Percentiles rank a stretch among this genome's conserved stretches.
Conservation (phyloP, 2,888 invertebrate genomes). For the Lobophora halterata region DNA sequence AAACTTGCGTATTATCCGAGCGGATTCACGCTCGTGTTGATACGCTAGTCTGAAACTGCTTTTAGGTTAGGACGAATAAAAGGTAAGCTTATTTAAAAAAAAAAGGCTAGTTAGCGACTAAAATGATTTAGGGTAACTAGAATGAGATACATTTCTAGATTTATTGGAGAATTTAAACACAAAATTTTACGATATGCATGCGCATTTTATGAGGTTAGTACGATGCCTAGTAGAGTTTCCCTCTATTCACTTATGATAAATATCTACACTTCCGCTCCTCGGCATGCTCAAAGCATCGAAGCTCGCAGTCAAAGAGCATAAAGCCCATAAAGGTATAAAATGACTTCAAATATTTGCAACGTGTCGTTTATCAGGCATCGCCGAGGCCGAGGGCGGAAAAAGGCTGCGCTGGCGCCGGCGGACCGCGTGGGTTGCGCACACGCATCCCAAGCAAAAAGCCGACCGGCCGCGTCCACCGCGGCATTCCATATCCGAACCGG, state of each 20-base stretch:
- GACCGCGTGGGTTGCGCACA: slow-evolving; percentile 62
- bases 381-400: slow-evolving; percentile 45
- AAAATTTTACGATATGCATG: too few species aligned
- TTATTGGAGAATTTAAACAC: too few species aligned
- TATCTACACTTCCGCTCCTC: slow-evolving; percentile 6
- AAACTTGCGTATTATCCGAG: too few species aligned
- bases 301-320: slow-evolving; percentile 13
- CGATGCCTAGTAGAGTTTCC: too few species aligned
- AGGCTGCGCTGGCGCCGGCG: slow-evolving; percentile 52
- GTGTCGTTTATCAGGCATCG: slow-evolving; percentile 59
- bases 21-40: too few species aligned
- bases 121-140: too few species aligned
- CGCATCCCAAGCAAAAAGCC: slow-evolving; percentile 69
- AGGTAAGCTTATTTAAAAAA: too few species aligned
- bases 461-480: slow-evolving; percentile 52
- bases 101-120: too few species aligned
- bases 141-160: too few species aligned
- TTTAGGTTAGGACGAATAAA: too few species aligned
- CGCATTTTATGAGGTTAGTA: too few species aligned
- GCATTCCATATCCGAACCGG: slow-evolving; percentile 74
- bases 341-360: slow-evolving; percentile 65
- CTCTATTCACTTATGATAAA: neutral
- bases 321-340: slow-evolving; percentile 33
- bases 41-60: too few species aligned
- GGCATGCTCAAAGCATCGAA: slow-evolving; percentile 6